phyloP scores from a whole-genome alignment of 2,888 invertebrate genomes.

The Seira ritae region DNA sequence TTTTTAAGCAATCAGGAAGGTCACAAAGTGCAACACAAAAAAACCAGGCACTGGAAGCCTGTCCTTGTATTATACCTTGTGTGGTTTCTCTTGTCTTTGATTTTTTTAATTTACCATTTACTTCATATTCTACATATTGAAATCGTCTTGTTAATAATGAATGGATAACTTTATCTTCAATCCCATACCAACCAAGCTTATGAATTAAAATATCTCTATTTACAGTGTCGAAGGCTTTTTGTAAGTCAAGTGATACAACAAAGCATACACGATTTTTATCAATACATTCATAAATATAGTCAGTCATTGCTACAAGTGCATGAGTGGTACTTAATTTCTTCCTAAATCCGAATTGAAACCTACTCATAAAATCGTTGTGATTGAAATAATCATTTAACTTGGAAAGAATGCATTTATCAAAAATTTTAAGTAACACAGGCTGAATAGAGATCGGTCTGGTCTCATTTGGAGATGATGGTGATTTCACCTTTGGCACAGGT shows the following conservation, averaged over 20 bases:
- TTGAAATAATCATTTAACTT: conserved; percentile 34
- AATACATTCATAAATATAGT: conserved; percentile 38
- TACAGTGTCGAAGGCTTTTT: conserved; percentile 51
- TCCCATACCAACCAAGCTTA: conserved; percentile 55
- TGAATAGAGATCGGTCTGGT: conserved; percentile 48
- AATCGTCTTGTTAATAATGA: conserved; percentile 29
- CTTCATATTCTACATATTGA: conserved; percentile 34
- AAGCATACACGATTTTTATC: conserved; percentile 50
- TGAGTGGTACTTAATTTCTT: conserved; percentile 25
- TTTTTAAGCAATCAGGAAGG: conserved; percentile 37
- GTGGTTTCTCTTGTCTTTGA: conserved; percentile 8
- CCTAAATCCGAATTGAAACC: conserved; percentile 55
- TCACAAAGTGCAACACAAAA: conserved; percentile 47
- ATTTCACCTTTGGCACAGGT: conserved; percentile 41
- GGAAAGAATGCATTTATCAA: conserved; percentile 40
- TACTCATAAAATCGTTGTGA: conserved; percentile 34
- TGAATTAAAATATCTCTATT: conserved; percentile 26
- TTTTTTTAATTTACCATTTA: not conserved
- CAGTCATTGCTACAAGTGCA: conserved; percentile 49
- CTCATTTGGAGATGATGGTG: conserved; percentile 17
- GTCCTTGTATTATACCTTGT: conserved; percentile 27
- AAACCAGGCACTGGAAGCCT: not conserved
- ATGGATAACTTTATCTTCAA: conserved; percentile 26
- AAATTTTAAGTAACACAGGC: conserved; percentile 25
- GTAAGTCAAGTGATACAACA: conserved; percentile 44